Percentiles rank a stretch among this genome's conserved stretches.
Conservation (phyloP, 2,797 vertebrate species). For the Chrysocyon brachyurus region DNA sequence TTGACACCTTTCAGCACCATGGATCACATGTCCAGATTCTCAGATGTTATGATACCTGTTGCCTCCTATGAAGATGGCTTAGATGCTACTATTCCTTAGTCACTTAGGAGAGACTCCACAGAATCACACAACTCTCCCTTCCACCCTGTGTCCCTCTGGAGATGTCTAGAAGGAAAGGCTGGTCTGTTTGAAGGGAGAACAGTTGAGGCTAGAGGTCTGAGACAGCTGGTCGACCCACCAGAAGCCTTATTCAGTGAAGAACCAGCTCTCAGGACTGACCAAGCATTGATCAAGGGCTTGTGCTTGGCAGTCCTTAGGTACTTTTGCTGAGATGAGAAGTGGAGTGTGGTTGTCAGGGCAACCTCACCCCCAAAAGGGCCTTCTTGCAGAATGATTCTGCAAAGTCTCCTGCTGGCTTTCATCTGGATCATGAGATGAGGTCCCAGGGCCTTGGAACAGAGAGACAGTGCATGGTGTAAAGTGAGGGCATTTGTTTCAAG, state of each 20-base stretch:
- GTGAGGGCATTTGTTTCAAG: not conserved
- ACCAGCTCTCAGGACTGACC: not conserved
- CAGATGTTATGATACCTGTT: not conserved
- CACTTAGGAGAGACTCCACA: not conserved
- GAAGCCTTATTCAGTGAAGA: not conserved
- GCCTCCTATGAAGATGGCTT: not conserved
- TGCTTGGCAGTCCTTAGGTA: not conserved
- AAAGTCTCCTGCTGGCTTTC: not conserved
- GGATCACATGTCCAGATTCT: no score
- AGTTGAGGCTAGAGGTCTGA: not conserved
- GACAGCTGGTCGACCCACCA: not conserved
- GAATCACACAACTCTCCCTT: not conserved
- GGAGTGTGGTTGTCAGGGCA: not conserved
- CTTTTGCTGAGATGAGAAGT: fast-evolving
- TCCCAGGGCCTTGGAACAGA: not conserved
- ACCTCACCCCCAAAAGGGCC: not conserved
- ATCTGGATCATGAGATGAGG: no score
- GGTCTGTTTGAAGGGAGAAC: not conserved
- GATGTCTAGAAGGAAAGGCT: not conserved
- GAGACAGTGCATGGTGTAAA: fast-evolving
- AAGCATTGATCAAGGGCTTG: fast-evolving
- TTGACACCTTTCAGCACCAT: not conserved
- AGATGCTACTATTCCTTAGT: not conserved
- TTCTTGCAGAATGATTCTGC: not conserved
- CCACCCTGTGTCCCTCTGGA: fast-evolving